Evolutionary conservation across 2,888 invertebrate genomes (phyloP), one percentile per base, ranked within the genome.

Genomic region (Epinotia bilunana): DNA sequence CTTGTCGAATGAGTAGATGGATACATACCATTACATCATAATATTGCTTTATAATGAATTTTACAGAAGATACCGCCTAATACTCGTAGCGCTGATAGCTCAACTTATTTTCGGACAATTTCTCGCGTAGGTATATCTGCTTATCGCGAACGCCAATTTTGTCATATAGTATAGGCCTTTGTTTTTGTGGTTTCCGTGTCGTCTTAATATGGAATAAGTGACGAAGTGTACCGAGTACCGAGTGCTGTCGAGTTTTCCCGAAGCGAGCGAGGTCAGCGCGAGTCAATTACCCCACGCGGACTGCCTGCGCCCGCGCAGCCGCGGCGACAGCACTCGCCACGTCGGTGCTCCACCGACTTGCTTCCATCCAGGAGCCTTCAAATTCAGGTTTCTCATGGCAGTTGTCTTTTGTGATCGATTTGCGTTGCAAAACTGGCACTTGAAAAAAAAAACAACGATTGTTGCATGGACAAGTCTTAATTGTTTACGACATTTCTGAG

Each of bases 241-340:
- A 91, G 83, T 76, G 80, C 64, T 75, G 82, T 79, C 91, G 91
- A 91, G 88, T 87, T 91, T 90, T 90, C 88, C 89, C 91, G 90
- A 91, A 89, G 89, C 87, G 85, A 79, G 86, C 88, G 93, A 93
- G 95, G 95, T 95, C 95, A 95, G 87, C 85, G 82, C 86, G 90
- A 95, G 95, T 95, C 95, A 95, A 95, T 95, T 95, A 95, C 95
- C 95, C 95, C 95, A 83, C 87, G 89, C 90, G 80, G 87, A 53
- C 53, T n/a, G 53, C 90, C 79, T 81, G 82, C 80, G 81, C 83
- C 82, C 83, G 79, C 83, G 84, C 78, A 80, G 82, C 7, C 65
- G n/a, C 18, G 39, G 73, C 80, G 81, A 79, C 83, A 79, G 76
- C 79, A 77, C 81, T 57, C 77, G 46, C 58, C 76, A 76, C 58